Conservation (phyloP, 2,113 vertebrate genomes). For the Plestiodon gilberti region DNA sequence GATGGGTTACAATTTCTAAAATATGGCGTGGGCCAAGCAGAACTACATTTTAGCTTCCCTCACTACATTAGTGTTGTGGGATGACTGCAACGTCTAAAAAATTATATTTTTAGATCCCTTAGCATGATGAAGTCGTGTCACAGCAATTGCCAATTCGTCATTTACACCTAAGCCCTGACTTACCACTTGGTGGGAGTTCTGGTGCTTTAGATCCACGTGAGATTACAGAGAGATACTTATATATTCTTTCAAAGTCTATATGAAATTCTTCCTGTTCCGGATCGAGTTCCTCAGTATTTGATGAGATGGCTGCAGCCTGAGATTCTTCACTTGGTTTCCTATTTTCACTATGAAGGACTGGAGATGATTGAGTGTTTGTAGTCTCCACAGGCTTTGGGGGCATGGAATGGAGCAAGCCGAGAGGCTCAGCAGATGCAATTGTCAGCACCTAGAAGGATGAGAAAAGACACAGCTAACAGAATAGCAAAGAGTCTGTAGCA, state of each 20-base stretch:
- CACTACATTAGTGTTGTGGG: neutral
- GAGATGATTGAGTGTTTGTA: neutral
- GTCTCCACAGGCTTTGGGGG: constrained; percentile 5
- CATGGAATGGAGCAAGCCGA: constrained; percentile 34
- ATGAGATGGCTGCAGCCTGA: neutral
- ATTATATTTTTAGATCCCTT: neutral
- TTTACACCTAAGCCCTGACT: neutral
- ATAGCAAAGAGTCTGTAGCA: neutral
- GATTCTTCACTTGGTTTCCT: neutral
- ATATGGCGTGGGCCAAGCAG: too few relatives aligned
- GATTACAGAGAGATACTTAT: constrained; percentile 40
- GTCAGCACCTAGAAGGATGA: constrained; percentile 30
- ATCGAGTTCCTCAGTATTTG: neutral
- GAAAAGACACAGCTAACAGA: neutral
- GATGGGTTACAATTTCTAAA: too few relatives aligned
- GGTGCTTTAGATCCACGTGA: constrained; percentile 34
- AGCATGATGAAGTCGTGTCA: too few relatives aligned
- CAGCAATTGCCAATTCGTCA: neutral
- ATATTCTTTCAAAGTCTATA: constrained; percentile 50
- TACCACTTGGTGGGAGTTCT: constrained; percentile 41
- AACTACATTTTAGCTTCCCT: neutral
- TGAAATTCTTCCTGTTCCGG: neutral
- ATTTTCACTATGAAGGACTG: neutral
- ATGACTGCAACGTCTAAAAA: too few relatives aligned
- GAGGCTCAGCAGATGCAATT: constrained; percentile 37